These are phyloP conservation scores for Epiblema foenella DNA, from an alignment of 2,888 invertebrate species.

Conservation along the genomic window DNA sequence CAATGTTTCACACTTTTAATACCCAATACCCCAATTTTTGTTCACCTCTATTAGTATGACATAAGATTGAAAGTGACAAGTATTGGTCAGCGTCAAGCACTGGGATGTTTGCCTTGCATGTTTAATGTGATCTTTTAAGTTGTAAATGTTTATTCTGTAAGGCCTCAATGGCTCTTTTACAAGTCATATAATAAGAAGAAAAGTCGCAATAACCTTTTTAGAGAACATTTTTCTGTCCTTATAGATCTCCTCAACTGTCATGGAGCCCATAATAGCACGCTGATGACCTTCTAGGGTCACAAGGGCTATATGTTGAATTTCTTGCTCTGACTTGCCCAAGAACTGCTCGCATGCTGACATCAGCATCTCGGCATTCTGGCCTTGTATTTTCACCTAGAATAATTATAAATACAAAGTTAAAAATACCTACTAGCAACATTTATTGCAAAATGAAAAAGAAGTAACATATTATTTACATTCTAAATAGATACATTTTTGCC, in stretches of 20 bases:
- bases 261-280: constrained; percentile 97
- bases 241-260: constrained; percentile 98
- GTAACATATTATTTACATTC: neutral
- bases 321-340: constrained; percentile 93
- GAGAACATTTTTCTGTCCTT: constrained; percentile 98
- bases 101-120: neutral
- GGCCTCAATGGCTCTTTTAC: no score
- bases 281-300: constrained; percentile 97
- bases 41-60: no score
- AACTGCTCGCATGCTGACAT: constrained; percentile 97
- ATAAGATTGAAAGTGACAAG: no score
- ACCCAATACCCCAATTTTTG: no score
- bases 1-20: no score
- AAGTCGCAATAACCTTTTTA: constrained; percentile 81
- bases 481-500: neutral
- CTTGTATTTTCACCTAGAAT: constrained; percentile 92
- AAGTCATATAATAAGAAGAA: no score
- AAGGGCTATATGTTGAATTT: constrained; percentile 95
- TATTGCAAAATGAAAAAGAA: neutral
- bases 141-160: neutral
- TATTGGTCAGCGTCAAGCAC: no score
- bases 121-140: neutral
- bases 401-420: neutral
- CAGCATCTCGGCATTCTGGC: constrained; percentile 95
- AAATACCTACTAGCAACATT: neutral